Evolutionary conservation across 2,888 invertebrate genomes (phyloP).

Genomic region (Masnerella sp.): DNA sequence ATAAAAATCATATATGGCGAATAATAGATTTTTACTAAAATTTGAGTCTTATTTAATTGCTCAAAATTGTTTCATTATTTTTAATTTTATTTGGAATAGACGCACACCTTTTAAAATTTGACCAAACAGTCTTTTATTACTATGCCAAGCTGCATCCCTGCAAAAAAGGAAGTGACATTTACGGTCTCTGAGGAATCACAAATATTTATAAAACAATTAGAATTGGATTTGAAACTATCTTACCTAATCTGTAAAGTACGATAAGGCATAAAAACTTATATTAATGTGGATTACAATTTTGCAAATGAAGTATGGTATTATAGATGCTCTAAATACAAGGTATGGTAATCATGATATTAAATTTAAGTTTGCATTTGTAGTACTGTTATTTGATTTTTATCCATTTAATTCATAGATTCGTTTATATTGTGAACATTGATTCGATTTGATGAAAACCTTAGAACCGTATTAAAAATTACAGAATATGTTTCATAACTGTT

Average conservation of each 20-base stretch:
- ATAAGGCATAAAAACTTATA: background rate
- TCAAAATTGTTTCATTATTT: background rate
- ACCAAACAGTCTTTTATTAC: conserved; percentile 62
- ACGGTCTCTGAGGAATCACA: conserved; percentile 69
- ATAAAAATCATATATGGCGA: too few species aligned
- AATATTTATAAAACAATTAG: too few species aligned
- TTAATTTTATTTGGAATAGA: conserved; percentile 60
- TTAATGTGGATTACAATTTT: conserved; percentile 3
- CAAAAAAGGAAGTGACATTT: conserved; percentile 70
- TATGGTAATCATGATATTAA: background rate
- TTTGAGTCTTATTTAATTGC: too few species aligned
- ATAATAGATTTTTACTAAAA: too few species aligned
- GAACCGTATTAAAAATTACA: too few species aligned
- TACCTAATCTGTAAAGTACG: background rate
- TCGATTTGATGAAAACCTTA: too few species aligned
- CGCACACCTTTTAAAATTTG: conserved; percentile 70
- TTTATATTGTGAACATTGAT: too few species aligned
- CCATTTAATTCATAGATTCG: too few species aligned
- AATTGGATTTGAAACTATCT: too few species aligned
- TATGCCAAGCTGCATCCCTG: conserved; percentile 69
- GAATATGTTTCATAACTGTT: too few species aligned
- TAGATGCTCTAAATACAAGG: conserved; percentile 10
- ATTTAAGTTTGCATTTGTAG: background rate
- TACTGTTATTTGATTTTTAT: conserved; percentile 3
- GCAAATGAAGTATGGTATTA: background rate